Base-by-base conservation (phyloP, 2,888 invertebrate genomes). In the Agrotis exclamationis region DNA sequence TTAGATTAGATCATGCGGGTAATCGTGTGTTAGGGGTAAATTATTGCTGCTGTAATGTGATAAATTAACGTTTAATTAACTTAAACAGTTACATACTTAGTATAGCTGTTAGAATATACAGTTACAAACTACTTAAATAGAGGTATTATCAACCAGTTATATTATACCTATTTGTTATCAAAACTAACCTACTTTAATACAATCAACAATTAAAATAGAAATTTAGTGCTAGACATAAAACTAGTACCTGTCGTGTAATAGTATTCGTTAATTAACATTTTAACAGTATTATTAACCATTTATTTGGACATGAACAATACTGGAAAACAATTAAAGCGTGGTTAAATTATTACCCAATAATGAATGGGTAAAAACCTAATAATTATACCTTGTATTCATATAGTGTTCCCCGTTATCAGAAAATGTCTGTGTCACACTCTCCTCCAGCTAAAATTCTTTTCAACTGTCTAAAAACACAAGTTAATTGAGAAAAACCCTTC, bases 151-250 rank as follows among this genome's bases (percentile, higher is more conserved):
- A 11, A n/a, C 18, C 2, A 50, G 11, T 24, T 54, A 39, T 39
- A 39, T 33, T 39, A 39, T 33, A 39, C 39, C 39, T 39, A 45
- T 33, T 58, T 33, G 70, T 65, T 82, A 78, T 78, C 77, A 65
- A 70, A 20, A 70, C 3, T 77, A 82, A 78, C 82, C 82, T 22
- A 71, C 66, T 82, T 78, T 33, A 22, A 33, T 24, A 59, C 22
- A 65, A 58, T 66, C 33, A 24, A 57, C 51, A 28, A 13, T 76
- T 39, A 57, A 63, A 60, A 63, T 64, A 60, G 48, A 79, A 58
- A 57, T 58, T 70, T 63, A 33, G 63, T 24, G 47, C 16, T 50
- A 54, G 24, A 65, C 39, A 66, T 63, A 60, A 63, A 70, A 65
- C 47, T 47, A 24, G 59, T 60, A 48, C 1, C 22, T 13, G 44